Evolutionary conservation across 2,113 vertebrate species (phyloP), one percentile per base, ranked within the genome.

Genomic region (Esox niger): DNA sequence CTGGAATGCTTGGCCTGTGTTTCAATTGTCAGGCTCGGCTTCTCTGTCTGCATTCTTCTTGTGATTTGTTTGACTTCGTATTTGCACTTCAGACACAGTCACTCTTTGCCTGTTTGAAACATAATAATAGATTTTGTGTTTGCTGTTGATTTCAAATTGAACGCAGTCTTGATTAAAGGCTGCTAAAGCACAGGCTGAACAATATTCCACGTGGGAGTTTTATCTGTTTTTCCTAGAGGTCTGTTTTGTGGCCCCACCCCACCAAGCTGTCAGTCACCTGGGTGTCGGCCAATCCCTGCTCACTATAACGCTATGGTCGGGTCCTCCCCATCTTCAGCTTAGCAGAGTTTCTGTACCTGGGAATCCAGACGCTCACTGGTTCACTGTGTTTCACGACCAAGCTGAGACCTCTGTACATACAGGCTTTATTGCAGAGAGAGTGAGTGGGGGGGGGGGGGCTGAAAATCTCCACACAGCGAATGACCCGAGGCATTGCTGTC

Each of bases 331-430:
- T 13, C 54, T 25, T 7, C 8, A 25, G n/a, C 54, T 56, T 1
- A 49, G 11, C 25, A 56, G 10, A 11, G 21, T 11, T 23, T 21
- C 21, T 4, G 35, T 17, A 49, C 38, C 47, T 7, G 6, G 33
- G 27, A 49, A 35, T 46, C 49, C 55, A 69, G 47, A 32, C 2
- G 52, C 47, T 21, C 47, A 2, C 23, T 56, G 38, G 62, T 61
- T 35, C 65, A 63, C 43, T 26, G 47, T 52, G 59, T 69, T n/a
- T 59, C 64, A 59, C 58, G 58, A 59, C 56, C 54, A 66, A 52
- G 32, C 6, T 47, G 60, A 23, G 59, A 66, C 8, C 54, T 21
- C 54, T 23, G 31, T n/a, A 35, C 11, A 4, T 7, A 23, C 47
- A 9, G 47, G 47, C 47, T 17, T 59, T 65, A 66, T 71, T 74